Conservation (phyloP, 1,140 invertebrate genomes). For the Drosophila nigrodunni region DNA sequence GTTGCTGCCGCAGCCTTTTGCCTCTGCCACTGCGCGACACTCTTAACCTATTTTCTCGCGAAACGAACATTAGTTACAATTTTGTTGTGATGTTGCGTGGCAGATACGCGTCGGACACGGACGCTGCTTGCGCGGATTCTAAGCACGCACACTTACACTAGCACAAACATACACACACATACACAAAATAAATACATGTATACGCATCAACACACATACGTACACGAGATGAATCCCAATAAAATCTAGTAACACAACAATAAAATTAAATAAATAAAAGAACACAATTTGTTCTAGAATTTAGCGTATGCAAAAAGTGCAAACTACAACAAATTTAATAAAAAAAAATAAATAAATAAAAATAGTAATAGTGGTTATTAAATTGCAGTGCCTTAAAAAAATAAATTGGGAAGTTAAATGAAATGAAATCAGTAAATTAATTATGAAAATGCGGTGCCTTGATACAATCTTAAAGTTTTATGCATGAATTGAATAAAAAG, state of each 20-base stretch:
- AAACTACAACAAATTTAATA: constrained; percentile 30
- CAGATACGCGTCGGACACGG: constrained; percentile 80
- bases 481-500: constrained; percentile 42
- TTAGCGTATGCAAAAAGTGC: constrained; percentile 52
- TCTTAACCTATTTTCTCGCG: constrained; percentile 84
- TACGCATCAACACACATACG: constrained; percentile 34
- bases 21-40: constrained; percentile 69
- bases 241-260: constrained; percentile 40
- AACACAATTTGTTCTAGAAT: constrained; percentile 44
- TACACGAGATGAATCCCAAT: constrained; percentile 31
- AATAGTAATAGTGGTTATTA: constrained; percentile 13
- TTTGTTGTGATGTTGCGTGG: constrained; percentile 84
- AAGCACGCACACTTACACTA: constrained; percentile 63
- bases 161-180: constrained; percentile 28
- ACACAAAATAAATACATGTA: constrained; percentile 19
- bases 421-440: constrained; percentile 18
- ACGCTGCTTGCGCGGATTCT: constrained; percentile 81
- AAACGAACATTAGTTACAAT: constrained; percentile 80
- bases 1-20: constrained; percentile 32
- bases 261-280: constrained; percentile 22
- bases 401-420: constrained; percentile 28
- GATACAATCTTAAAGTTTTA: constrained; percentile 64
- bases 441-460: constrained; percentile 70
- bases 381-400: constrained; percentile 68
- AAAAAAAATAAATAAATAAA: constrained; percentile 13